A percentile compares a stretch with the other conserved stretches of the same genome.
Evolutionary conservation across 2,797 vertebrate genomes (phyloP).

Genomic region (Dipus sagitta): DNA sequence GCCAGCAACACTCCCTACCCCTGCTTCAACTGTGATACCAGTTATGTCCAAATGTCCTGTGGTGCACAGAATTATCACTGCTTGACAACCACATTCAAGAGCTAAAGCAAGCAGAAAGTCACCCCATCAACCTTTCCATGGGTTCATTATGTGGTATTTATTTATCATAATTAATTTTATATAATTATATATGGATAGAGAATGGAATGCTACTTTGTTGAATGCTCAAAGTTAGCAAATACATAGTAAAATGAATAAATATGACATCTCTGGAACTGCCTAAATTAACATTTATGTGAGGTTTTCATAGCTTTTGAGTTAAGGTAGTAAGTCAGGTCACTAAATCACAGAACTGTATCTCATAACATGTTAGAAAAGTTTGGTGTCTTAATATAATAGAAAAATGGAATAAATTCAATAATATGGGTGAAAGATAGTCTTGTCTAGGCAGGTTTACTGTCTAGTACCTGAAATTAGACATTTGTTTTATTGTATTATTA

Average conservation of each 20-base stretch:
- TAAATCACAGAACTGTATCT: neutral
- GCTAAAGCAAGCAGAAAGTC: neutral
- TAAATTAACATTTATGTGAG: neutral
- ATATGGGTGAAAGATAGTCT: neutral
- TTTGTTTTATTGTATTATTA: slow-evolving; percentile 55
- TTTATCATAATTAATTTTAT: neutral
- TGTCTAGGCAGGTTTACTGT: neutral
- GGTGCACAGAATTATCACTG: neutral
- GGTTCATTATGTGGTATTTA: neutral
- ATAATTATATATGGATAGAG: neutral
- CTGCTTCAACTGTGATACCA: neutral
- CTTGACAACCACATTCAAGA: neutral
- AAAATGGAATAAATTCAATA: neutral
- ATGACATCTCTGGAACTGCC: neutral
- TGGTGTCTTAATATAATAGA: neutral
- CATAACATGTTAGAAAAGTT: neutral
- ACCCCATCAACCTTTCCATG: neutral
- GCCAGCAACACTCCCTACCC: fast-evolving
- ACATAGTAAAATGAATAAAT: slow-evolving; percentile 17
- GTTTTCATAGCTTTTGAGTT: neutral
- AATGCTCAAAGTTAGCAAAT: neutral
- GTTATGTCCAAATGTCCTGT: neutral
- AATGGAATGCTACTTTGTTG: neutral
- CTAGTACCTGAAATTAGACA: neutral
- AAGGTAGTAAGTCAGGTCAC: neutral